Conservation (phyloP, 2,113 vertebrate genomes). For the Scopus umbretta region DNA sequence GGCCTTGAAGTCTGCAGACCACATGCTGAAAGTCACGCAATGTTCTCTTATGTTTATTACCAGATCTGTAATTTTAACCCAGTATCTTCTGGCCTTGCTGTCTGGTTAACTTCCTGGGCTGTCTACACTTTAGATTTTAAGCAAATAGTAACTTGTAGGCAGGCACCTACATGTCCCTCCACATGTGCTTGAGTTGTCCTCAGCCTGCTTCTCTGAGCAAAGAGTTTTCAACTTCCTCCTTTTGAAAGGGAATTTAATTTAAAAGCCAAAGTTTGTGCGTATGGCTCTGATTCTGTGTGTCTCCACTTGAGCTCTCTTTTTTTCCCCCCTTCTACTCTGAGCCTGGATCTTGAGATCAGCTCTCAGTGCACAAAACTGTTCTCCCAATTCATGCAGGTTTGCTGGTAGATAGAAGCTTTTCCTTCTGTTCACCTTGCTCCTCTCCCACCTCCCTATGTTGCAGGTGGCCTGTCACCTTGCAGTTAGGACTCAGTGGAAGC, state of each 20-base stretch:
- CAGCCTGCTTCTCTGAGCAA: not conserved
- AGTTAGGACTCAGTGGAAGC: not conserved
- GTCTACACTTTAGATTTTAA: not conserved
- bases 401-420: not conserved
- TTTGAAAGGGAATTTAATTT: not conserved
- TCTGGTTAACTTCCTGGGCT: not conserved
- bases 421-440: not conserved
- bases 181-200: not conserved
- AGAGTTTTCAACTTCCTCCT: not conserved
- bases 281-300: not conserved
- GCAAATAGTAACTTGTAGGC: not conserved
- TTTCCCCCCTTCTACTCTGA: rapidly evolving
- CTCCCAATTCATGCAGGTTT: not conserved
- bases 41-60: not conserved
- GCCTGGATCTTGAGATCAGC: not conserved
- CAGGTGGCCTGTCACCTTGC: not conserved
- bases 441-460: not conserved
- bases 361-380: not conserved
- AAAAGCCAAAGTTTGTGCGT: not conserved
- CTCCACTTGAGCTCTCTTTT: not conserved
- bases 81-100: not conserved
- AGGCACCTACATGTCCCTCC: not conserved
- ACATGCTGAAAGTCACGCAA: not conserved
- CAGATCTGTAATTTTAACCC: not conserved
- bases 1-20: not conserved